Evolutionary conservation across 1,140 invertebrate species (phyloP), one percentile per base, ranked within the genome.

Genomic region (Psilanteris sp.): DNA sequence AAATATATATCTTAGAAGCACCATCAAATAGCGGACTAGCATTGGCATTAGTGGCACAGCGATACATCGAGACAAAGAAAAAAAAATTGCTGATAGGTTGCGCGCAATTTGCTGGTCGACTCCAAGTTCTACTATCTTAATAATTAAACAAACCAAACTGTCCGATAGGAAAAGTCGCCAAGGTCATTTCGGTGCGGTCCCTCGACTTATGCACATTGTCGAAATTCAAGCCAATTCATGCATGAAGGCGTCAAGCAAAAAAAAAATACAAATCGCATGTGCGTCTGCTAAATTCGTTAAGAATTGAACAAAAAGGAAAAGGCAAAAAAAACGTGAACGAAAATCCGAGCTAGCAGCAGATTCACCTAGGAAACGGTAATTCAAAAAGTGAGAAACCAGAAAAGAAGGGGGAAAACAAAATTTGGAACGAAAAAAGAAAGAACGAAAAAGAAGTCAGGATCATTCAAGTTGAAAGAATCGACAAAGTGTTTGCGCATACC

Each of bases 191-290:
- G n/a, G n/a, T n/a, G n/a, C n/a, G n/a, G n/a, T n/a, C n/a, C n/a
- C n/a, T n/a, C n/a, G n/a, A n/a, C 5, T 4, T 44, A 44, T 44
- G 29, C 27, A 20, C 20, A 36, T 50, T 24, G 31, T 52, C 22
- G 37, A 52, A 55, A 54, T 54, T 34, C 22, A 68, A 68, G 54
- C 41, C n/a, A 59, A 22, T 61, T 61, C 66, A 61, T 70, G 54
- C 54, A 61, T 59, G 54, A 59, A 68, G 64, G 64, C 64, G 41
- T 68, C 50, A 68, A 68, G 50, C 52, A 36, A 36, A 11, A 44
- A 50, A 32, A 14, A 34, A 48, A 27, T 62, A 11, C 1, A n/a
- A n/a, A n/a, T n/a, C n/a, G n/a, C 3, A 15, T 61, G 39, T 46
- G 16, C 24, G 9, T n/a, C 24, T 43, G 24, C 39, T 43, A 46